Evolutionary conservation across 1,140 invertebrate genomes (phyloP).

Genomic region (Planococcus citri): DNA sequence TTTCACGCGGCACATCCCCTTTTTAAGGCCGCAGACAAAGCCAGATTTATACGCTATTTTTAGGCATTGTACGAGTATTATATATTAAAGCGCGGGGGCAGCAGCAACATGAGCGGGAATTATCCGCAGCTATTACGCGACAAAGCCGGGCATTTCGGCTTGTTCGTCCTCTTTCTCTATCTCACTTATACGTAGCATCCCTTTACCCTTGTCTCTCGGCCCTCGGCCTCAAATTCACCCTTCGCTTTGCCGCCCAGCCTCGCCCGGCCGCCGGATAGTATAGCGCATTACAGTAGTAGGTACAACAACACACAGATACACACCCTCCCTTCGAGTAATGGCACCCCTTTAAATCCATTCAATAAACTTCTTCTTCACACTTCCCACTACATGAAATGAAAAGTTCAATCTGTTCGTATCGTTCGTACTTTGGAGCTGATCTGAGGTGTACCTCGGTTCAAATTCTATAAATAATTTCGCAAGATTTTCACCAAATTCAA

Average conservation of each 20-base stretch:
- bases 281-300: too few species aligned
- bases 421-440: too few species aligned
- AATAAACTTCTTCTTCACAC: constrained; percentile 15
- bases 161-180: not conserved
- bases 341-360: not conserved
- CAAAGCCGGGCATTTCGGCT: not conserved
- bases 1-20: not conserved
- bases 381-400: not conserved
- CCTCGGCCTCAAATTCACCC: too few species aligned
- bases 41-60: constrained; percentile 16
- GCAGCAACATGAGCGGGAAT: constrained; percentile 10
- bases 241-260: too few species aligned
- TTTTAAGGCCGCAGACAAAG: constrained; percentile 11
- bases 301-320: too few species aligned
- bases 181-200: too few species aligned
- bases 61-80: constrained; percentile 6
- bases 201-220: too few species aligned
- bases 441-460: too few species aligned
- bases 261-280: not conserved
- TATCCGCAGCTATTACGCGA: constrained; percentile 14
- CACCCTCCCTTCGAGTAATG: too few species aligned
- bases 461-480: too few species aligned
- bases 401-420: not conserved
- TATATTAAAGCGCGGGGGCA: constrained; percentile 16
- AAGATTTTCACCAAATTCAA: too few species aligned